Percentiles rank a stretch among this genome's conserved stretches.
These are phyloP conservation scores for Villa cingulata DNA, from an alignment of 2,888 invertebrate genomes.

Conservation along the genomic window DNA sequence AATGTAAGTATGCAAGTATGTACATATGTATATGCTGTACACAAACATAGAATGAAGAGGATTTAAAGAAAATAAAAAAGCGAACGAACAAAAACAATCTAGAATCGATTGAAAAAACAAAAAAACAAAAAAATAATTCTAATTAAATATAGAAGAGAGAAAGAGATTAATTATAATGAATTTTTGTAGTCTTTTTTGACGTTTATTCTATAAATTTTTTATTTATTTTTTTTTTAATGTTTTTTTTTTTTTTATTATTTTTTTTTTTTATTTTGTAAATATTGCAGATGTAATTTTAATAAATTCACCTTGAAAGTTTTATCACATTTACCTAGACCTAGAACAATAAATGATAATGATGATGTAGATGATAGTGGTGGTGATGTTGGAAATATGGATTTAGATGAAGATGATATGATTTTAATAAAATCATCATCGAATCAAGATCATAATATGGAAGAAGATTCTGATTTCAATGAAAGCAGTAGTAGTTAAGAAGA, in stretches of 20 bases:
- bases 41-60: too few species aligned
- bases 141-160: too few species aligned
- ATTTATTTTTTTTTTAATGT: neutral
- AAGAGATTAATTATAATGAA: too few species aligned
- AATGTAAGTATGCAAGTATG: slow-evolving; percentile 66
- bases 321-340: slow-evolving; percentile 35
- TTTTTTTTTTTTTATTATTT: neutral
- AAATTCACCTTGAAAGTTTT: slow-evolving; percentile 69
- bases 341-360: slow-evolving; percentile 25
- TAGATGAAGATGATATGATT: too few species aligned
- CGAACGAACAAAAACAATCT: too few species aligned
- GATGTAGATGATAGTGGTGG: slow-evolving; percentile 18
- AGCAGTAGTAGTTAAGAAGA: neutral
- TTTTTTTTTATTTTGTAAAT: slow-evolving; percentile 15
- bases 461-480: slow-evolving; percentile 1
- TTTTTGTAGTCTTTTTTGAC: too few species aligned
- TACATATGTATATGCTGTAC: too few species aligned
- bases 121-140: too few species aligned
- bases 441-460: slow-evolving; percentile 15
- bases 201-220: too few species aligned
- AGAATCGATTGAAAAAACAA: too few species aligned
- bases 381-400: slow-evolving; percentile 25
- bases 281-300: slow-evolving; percentile 71
- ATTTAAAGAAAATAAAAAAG: neutral
- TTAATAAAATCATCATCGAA: too few species aligned